Conservation (phyloP, 1,140 invertebrate genomes). For the Acromyrmex charruanus region DNA sequence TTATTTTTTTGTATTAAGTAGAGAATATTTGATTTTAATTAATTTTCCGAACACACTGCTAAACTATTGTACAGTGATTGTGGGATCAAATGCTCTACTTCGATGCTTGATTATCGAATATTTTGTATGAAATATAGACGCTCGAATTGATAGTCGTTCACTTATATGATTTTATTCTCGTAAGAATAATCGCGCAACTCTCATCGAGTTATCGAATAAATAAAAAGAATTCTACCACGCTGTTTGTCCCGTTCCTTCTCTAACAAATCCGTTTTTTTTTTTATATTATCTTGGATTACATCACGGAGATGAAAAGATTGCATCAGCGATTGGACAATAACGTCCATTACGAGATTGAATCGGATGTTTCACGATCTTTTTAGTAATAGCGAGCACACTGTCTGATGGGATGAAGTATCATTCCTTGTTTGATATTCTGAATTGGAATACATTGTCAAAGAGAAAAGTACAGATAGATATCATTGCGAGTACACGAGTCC, state of each 20-base stretch:
- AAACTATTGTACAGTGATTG: slow-evolving; percentile 4
- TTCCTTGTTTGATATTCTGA: slow-evolving; percentile 4
- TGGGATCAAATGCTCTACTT: neutral
- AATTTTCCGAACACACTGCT: neutral
- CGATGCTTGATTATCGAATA: neutral
- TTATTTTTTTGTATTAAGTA: neutral
- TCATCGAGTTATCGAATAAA: slow-evolving; percentile 63
- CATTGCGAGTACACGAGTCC: neutral
- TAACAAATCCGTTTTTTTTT: slow-evolving; percentile 27
- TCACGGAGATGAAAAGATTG: slow-evolving; percentile 66
- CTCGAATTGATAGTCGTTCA: neutral
- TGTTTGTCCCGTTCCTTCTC: slow-evolving; percentile 10
- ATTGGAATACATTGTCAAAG: slow-evolving; percentile 5
- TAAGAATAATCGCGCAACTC: slow-evolving; percentile 40
- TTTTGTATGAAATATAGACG: neutral
- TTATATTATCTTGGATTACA: slow-evolving; percentile 58
- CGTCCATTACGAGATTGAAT: slow-evolving; percentile 61
- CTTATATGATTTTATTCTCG: slow-evolving; percentile 39
- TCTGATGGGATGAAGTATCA: slow-evolving; percentile 2
- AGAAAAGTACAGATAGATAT: slow-evolving; percentile 42
- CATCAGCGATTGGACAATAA: slow-evolving; percentile 34
- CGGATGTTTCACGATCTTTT: slow-evolving; percentile 40
- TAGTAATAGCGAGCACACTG: neutral
- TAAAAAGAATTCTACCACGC: slow-evolving; percentile 55
- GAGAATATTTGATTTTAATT: neutral